These are phyloP conservation scores for Drosophila parabipectinata DNA, from an alignment of 1,140 invertebrate genomes.

Conservation along the genomic window DNA sequence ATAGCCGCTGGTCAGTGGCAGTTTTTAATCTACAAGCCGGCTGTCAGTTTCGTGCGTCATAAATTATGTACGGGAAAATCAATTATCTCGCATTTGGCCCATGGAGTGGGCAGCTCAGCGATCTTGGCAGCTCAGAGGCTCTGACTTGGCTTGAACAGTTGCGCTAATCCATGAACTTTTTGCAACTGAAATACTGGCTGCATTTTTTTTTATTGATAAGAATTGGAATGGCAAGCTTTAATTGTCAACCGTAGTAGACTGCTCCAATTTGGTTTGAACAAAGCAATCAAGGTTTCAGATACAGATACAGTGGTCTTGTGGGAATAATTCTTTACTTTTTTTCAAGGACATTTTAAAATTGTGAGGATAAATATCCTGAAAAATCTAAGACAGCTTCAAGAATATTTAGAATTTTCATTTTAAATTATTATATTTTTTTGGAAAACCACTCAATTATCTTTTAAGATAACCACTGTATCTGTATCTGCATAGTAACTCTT, in stretches of 20 bases:
- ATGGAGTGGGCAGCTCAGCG: conserved; percentile 44
- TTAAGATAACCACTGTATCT: conserved; percentile 26
- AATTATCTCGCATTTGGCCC: conserved; percentile 71
- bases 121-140: conserved; percentile 22
- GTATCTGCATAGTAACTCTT: conserved; percentile 27
- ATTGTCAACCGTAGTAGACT: conserved; percentile 49
- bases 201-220: conserved; percentile 62
- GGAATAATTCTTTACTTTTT: neutral
- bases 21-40: conserved; percentile 70
- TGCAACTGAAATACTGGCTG: conserved; percentile 10
- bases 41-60: conserved; percentile 79
- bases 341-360: neutral
- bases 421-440: neutral
- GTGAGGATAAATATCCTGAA: neutral
- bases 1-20: conserved; percentile 64
- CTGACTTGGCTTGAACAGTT: conserved; percentile 17
- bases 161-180: conserved; percentile 71
- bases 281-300: conserved; percentile 34
- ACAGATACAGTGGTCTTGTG: conserved; percentile 22
- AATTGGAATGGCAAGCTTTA: conserved; percentile 55
- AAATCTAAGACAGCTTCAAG: neutral
- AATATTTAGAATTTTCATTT: neutral
- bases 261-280: conserved; percentile 52
- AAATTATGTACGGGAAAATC: conserved; percentile 82
- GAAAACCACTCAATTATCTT: conserved; percentile 6